Evolutionary conservation across 2,888 invertebrate genomes (phyloP), one percentile per base, ranked within the genome.

Genomic region (Incurvaria masculella): DNA sequence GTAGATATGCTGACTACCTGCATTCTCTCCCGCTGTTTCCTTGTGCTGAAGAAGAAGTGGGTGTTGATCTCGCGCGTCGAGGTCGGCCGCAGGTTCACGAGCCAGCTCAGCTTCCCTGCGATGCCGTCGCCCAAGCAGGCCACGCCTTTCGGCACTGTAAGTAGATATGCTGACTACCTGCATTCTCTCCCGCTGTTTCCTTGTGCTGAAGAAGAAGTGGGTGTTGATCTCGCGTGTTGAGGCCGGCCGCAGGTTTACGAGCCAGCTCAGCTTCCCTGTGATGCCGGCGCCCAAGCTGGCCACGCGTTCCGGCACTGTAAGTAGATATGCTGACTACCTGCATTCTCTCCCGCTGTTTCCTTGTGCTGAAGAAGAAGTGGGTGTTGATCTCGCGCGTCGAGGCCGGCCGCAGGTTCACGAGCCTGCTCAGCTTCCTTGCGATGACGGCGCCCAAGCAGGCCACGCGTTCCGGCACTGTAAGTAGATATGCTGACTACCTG

Each of bases 361-460:
- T 67, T 1, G 81, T 81, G 0, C 72, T 66, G 48, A 82, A 67
- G 52, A 65, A 79, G 59, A 80, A 83, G 46, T 70, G 70, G 0
- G 81, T 79, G 50, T 81, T 72, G 46, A 81, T 63, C 1, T 64
- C 64, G 1, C 69, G 59, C 0, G 72, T 66, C 0, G 70, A 59
- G 33, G 68, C 72, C 0, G 80, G 73, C 38, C 64, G 66, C 59
- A 73, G 69, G 49, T 75, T 72, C 46, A 82, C 69, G 6, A 80
- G 56, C 58, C 63, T 65, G n/a, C 66, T 61, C n/a, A 81, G 52
- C 41, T 63, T 57, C 0, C 72, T 62, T 1, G 80, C 44, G 0
- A 66, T 58, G 0, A 81, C 82, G 39, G 82, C 53, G 0, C 82
- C 83, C 48, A 82, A 75, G 51, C 83, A 83, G 53, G 79, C 80